Evolutionary conservation across 2,797 vertebrate species (phyloP).

Genomic region (Liparis tanakae): DNA sequence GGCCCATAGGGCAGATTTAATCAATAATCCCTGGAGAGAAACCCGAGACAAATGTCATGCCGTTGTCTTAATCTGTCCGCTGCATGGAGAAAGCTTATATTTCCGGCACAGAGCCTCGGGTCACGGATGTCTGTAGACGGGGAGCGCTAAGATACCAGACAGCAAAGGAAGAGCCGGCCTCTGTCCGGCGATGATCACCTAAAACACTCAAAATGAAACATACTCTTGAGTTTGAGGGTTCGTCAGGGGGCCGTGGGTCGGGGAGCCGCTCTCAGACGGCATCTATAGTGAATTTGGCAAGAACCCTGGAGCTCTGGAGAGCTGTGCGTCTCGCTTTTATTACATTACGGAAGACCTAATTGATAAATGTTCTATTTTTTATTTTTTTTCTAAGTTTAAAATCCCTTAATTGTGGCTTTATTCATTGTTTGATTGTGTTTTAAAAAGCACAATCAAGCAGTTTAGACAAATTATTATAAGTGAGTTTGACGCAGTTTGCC

Average conservation of each 20-base stretch:
- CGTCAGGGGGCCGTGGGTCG: not conserved
- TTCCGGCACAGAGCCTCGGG: not conserved
- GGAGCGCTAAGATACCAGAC: not conserved
- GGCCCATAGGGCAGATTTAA: not conserved
- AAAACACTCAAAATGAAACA: not conserved
- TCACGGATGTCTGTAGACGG: not conserved
- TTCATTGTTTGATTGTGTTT: slow-evolving; percentile 15
- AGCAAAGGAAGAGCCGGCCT: no score
- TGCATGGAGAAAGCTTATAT: not conserved
- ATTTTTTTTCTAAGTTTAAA: slow-evolving; percentile 9
- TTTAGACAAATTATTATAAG: not conserved
- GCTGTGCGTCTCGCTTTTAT: not conserved
- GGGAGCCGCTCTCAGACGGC: not conserved
- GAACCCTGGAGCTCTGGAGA: not conserved
- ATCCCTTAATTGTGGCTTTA: slow-evolving; percentile 8
- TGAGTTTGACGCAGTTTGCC: not conserved
- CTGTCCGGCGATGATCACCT: no score
- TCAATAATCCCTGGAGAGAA: not conserved
- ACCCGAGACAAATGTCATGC: not conserved
- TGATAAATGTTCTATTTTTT: not conserved
- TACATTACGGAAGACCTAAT: not conserved
- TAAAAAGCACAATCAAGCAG: slow-evolving; percentile 9
- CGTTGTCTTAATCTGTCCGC: not conserved
- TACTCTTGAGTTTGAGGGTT: not conserved
- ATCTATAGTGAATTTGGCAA: not conserved